Base-by-base conservation (phyloP, 2,888 invertebrate genomes). In the Aphodius sticticus region DNA sequence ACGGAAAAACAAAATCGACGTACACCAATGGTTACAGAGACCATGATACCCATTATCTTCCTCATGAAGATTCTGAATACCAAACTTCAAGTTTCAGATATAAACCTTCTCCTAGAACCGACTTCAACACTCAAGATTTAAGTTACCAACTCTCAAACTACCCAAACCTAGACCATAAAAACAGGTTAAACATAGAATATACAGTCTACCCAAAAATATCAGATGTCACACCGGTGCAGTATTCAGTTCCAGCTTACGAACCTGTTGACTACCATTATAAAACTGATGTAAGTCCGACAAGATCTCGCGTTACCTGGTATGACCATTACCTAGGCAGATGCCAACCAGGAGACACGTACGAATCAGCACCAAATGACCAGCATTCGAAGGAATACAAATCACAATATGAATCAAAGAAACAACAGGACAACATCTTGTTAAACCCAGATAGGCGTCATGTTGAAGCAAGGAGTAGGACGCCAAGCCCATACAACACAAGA, bases 241-340 rank as follows among this genome's bases (percentile, higher is more conserved):
- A 26, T 74, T 36, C 36, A 36, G 9, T 12, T 53, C 53, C 26
- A 26, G 35, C 7, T 71, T 71, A 71, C 9, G 26, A 70, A 12
- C n/a, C 36, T n/a, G 74, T 35, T 36, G n/a, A n/a, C 37, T 37
- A 37, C 9, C 53, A 53, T 53, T 53, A 53, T 53, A 53, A 53
- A 53, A 53, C 53, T 53, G 37, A 37, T 74, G 36, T 37, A 3
- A 74, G 74, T 36, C 74, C 74, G 14, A 15, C 36, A 36, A 35
- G 36, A 74, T 36, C n/a, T 12, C 74, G 74, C 16, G 74, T 74
- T 74, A 36, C 74, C n/a, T 74, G 74, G 74, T 74, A 74, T 37
- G 74, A 74, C 37, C 74, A 74, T 74, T 74, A 74, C 15, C 37
- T 74, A n/a, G 74, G 74, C 1, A 35, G 74, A 36, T 74, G 74